Evolutionary conservation across 2,797 vertebrate genomes (phyloP).

Genomic region (Poecile montanus): DNA sequence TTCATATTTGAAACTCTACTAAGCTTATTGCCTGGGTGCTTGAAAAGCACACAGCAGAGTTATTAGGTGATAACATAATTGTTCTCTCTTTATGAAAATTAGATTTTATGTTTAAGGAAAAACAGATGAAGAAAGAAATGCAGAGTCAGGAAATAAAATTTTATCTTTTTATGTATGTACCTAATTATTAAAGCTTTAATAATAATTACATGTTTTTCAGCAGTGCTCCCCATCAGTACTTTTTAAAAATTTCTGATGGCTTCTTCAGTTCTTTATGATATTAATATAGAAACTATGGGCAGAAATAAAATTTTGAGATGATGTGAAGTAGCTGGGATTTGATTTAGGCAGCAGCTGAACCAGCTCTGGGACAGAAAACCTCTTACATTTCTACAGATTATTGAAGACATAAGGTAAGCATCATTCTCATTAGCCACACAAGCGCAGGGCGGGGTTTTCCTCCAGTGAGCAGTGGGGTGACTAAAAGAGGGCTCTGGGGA

Average conservation of each 20-base stretch:
- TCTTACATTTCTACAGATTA: background rate
- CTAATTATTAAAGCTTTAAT: slow-evolving; percentile 12
- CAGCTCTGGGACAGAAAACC: background rate
- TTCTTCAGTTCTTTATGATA: background rate
- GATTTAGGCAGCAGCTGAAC: background rate
- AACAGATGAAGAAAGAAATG: background rate
- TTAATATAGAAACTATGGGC: background rate
- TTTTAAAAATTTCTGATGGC: background rate
- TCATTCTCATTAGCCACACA: no score
- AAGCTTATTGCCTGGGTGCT: background rate
- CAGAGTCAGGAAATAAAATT: background rate
- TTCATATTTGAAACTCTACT: slow-evolving; percentile 5
- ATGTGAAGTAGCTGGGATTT: background rate
- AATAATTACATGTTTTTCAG: background rate
- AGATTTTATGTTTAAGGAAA: background rate
- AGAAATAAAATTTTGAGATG: background rate
- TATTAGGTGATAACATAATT: slow-evolving; percentile 40
- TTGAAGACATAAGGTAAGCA: background rate
- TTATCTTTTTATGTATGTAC: background rate
- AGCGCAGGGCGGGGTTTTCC: no score
- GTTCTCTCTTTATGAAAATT: background rate
- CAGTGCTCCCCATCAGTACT: background rate
- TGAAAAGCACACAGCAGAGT: slow-evolving; percentile 10
- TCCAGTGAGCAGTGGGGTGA: no score
- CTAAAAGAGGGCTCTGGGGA: no score